Evolutionary conservation across 2,797 vertebrate genomes (phyloP), one percentile per base, ranked within the genome.

Genomic region (Cygnus olor): DNA sequence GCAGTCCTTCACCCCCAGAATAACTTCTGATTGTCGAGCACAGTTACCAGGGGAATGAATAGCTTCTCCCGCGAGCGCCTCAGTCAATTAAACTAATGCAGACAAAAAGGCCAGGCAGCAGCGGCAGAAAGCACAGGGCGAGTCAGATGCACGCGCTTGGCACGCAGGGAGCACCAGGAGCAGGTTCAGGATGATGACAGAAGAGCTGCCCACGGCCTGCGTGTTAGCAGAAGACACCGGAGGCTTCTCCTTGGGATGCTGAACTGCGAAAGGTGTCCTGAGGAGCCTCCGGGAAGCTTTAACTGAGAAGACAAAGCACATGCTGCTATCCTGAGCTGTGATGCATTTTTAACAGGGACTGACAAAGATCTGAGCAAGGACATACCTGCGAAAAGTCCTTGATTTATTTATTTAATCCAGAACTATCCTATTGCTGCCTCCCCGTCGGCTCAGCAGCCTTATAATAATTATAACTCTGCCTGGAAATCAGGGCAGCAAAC

Each of bases 81-180:
- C 86, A 78, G 40, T 84, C 84, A 97, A 49, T 78, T 74, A 93
- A 95, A 57, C 90, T 82, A 84, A 90, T 36, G 44, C 79, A 86
- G 80, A 84, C 60, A 68, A 88, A 94, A 88, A 85, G 54, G 81
- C 47, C 57, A 70, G 56, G 82, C 86, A 66, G 90, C 61, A 58
- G 73, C 24, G 14, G 68, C 77, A 9, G 4, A 76, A 90, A 94
- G 74, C 73, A 80, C 0, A 0, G 16, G 40, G 36, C 2, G 0
- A 90, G 80, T 92, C 78, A 71, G 72, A 85, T 15, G n/a, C 49
- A 72, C 3, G 1, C 30, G 18, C n/a, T 57, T 34, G 49, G 68
- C 11, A 3, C 25, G 34, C 4, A 2, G 0, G 0, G 72, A 93
- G 56, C 2, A 2, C 85, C 24, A 1, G 0, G 68, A 72, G 36